These are phyloP conservation scores for Hecatera dysodea DNA, from an alignment of 2,888 invertebrate genomes.

Conservation along the genomic window DNA sequence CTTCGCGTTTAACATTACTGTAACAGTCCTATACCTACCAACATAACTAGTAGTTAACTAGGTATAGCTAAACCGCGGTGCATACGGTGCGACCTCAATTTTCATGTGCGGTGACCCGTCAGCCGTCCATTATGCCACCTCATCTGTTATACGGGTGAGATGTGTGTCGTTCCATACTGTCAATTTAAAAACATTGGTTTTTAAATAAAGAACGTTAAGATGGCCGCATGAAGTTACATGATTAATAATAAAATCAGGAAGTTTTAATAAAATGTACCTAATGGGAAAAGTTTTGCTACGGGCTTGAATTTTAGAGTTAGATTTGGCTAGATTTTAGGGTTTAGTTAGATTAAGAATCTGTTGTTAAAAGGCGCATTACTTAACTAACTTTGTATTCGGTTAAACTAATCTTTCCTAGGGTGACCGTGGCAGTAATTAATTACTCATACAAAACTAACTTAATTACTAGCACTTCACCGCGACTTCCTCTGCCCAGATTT, in stretches of 20 bases:
- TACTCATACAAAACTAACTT: too few relatives aligned
- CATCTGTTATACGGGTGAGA: conserved; percentile 51
- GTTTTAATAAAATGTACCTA: background rate
- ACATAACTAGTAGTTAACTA: conserved; percentile 30
- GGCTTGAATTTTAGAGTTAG: background rate
- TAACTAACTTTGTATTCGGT: too few relatives aligned
- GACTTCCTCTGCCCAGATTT: too few relatives aligned
- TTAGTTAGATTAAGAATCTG: background rate
- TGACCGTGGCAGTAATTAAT: too few relatives aligned
- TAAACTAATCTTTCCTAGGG: too few relatives aligned
- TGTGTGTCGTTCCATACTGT: conserved; percentile 30
- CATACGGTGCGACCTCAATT: conserved; percentile 78
- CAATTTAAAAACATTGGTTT: conserved; percentile 52
- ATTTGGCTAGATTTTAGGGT: background rate
- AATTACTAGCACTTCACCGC: too few relatives aligned
- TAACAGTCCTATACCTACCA: conserved; percentile 28
- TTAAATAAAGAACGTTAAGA: background rate
- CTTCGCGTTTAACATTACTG: conserved; percentile 47
- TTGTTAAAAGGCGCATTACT: too few relatives aligned
- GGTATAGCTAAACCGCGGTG: conserved; percentile 49
- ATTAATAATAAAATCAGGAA: background rate
- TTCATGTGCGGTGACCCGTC: conserved; percentile 81
- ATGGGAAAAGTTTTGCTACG: background rate
- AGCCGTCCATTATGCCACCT: conserved; percentile 63
- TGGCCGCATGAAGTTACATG: background rate